A percentile compares a stretch with the other conserved stretches of the same genome.
Conservation (phyloP, 2,113 vertebrate genomes). For the Anhinga anhinga region DNA sequence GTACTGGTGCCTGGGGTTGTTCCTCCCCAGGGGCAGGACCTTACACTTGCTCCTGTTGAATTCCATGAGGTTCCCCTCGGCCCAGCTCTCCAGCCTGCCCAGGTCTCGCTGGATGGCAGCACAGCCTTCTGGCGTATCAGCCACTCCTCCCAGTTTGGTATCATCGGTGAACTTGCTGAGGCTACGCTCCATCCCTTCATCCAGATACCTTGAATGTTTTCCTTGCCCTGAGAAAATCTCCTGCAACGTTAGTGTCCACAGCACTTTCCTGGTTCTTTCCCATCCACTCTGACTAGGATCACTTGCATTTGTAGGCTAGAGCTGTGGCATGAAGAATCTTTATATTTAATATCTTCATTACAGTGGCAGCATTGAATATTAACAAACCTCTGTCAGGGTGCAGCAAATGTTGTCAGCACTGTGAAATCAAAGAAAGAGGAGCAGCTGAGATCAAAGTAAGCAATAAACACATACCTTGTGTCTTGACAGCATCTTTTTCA, state of each 20-base stretch:
- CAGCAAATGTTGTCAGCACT: neutral
- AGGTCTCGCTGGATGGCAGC: too few species aligned
- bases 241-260: accelerated
- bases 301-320: accelerated
- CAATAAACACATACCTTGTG: neutral
- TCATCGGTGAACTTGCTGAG: too few species aligned
- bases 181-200: too few species aligned
- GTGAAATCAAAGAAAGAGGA: constrained; percentile 34
- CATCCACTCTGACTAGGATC: neutral
- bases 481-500: neutral
- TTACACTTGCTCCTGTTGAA: too few species aligned
- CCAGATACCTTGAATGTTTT: neutral
- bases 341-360: constrained; percentile 19
- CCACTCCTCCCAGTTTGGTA: too few species aligned
- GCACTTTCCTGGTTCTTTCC: neutral
- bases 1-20: too few species aligned
- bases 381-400: neutral
- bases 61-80: too few species aligned
- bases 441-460: constrained; percentile 44
- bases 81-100: too few species aligned
- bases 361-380: neutral
- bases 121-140: too few species aligned
- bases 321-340: neutral
- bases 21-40: too few species aligned
- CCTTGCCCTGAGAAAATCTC: neutral